Conservation (phyloP, 2,113 vertebrate genomes). For the Archilochus colubris region DNA sequence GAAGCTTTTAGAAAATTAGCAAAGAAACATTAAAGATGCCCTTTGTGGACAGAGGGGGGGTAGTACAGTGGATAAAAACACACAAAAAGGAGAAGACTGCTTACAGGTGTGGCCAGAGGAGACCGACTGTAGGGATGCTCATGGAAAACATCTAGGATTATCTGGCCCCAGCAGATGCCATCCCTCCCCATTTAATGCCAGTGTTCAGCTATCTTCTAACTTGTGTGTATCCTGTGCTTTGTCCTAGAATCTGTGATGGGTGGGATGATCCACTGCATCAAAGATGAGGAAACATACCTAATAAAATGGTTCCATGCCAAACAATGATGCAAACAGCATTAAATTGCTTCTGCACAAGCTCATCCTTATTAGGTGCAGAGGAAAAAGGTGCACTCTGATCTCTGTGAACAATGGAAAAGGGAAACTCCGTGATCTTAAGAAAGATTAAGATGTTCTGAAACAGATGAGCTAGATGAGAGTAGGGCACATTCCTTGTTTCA, state of each 20-base stretch:
- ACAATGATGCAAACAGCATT: neutral
- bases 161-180: neutral
- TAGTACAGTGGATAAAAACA: neutral
- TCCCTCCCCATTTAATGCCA: neutral
- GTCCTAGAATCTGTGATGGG: neutral
- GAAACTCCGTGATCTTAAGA: neutral
- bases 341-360: neutral
- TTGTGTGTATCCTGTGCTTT: neutral
- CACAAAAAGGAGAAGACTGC: neutral
- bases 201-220: neutral
- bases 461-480: neutral
- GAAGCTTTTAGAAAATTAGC: neutral
- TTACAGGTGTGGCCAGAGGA: accelerated
- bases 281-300: neutral
- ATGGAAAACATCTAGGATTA: neutral
- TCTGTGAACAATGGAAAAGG: neutral
- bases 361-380: neutral
- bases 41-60: neutral
- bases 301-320: neutral
- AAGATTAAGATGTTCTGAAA: neutral
- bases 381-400: neutral
- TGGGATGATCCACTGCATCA: neutral
- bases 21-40: neutral
- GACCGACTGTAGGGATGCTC: neutral
- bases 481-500: neutral